phyloP scores from a whole-genome alignment of 2,888 invertebrate genomes.

The Unio delphinus region DNA sequence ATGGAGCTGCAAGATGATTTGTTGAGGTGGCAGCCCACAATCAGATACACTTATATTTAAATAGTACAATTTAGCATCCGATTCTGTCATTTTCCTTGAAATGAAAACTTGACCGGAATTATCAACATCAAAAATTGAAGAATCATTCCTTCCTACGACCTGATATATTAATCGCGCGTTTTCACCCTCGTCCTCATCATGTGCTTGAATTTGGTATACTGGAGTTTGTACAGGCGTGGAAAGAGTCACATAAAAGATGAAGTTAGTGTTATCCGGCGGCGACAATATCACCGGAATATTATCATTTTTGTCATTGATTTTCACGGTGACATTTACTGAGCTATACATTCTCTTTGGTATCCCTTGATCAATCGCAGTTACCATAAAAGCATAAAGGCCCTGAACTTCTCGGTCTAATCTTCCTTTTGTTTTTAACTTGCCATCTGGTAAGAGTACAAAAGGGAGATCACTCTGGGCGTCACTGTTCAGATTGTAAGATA shows the following conservation, averaged over 20 bases:
- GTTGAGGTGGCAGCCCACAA: constrained; percentile 34
- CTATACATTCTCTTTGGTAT: constrained; percentile 39
- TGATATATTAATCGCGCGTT: constrained; percentile 43
- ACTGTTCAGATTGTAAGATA: constrained; percentile 37
- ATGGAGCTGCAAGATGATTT: constrained; percentile 30
- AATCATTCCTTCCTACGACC: constrained; percentile 42
- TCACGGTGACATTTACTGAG: constrained; percentile 37
- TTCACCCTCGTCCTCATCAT: constrained; percentile 45
- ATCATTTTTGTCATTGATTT: constrained; percentile 43
- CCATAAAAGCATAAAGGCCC: constrained; percentile 47
- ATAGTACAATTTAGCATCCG: constrained; percentile 28
- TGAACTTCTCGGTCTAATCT: constrained; percentile 52
- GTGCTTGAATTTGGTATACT: constrained; percentile 35
- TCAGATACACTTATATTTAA: constrained; percentile 41
- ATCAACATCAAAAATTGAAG: constrained; percentile 39
- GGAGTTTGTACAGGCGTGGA: constrained; percentile 36
- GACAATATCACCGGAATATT: constrained; percentile 50
- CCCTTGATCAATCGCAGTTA: constrained; percentile 59
- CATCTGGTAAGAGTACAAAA: constrained; percentile 50
- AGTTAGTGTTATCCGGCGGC: constrained; percentile 44
- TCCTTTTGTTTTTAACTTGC: constrained; percentile 43
- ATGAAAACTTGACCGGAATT: constrained; percentile 37
- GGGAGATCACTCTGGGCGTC: constrained; percentile 30
- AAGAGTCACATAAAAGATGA: constrained; percentile 21
- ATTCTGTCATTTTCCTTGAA: constrained; percentile 26